Evolutionary conservation across 2,888 invertebrate species (phyloP).

Genomic region (Lasioglossum vierecki): DNA sequence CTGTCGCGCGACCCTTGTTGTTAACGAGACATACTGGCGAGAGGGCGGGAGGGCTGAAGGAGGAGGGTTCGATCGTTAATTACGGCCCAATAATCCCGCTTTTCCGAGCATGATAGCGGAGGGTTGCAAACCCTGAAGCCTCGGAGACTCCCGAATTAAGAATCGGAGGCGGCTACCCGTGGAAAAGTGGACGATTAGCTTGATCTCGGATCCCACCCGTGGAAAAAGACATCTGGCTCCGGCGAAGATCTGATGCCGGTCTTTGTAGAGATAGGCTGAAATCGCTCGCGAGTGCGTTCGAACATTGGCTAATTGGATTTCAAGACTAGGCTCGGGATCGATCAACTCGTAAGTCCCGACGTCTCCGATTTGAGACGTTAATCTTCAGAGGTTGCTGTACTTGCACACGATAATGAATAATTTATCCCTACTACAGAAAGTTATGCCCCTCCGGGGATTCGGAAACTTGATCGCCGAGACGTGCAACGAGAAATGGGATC

Average conservation of each 20-base stretch:
- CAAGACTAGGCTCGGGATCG: not conserved
- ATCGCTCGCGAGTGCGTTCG: not conserved
- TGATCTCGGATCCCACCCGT: not conserved
- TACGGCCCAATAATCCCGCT: slow-evolving; percentile 63
- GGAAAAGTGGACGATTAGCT: slow-evolving; percentile 40
- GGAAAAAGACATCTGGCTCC: slow-evolving; percentile 51
- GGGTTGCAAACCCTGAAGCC: slow-evolving; percentile 49
- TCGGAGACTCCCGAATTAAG: slow-evolving; percentile 69
- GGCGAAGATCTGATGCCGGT: not conserved
- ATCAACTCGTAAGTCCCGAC: not conserved
- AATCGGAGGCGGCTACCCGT: slow-evolving; percentile 48
- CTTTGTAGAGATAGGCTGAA: not conserved
- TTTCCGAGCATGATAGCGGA: slow-evolving; percentile 30
- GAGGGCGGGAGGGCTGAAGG: not conserved
- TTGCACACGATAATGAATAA: not conserved
- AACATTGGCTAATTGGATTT: not conserved
- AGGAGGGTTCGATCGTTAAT: slow-evolving; percentile 62
- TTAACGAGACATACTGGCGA: not conserved
- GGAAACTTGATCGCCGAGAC: not conserved
- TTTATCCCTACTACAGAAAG: not conserved
- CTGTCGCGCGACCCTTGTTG: slow-evolving; percentile 22
- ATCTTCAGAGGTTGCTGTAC: not conserved
- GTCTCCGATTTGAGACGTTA: not conserved
- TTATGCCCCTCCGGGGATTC: not conserved
- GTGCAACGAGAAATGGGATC: not conserved